Evolutionary conservation across 1,140 invertebrate species (phyloP), one percentile per base, ranked within the genome.

Genomic region (Leguminivora glycinivorella): DNA sequence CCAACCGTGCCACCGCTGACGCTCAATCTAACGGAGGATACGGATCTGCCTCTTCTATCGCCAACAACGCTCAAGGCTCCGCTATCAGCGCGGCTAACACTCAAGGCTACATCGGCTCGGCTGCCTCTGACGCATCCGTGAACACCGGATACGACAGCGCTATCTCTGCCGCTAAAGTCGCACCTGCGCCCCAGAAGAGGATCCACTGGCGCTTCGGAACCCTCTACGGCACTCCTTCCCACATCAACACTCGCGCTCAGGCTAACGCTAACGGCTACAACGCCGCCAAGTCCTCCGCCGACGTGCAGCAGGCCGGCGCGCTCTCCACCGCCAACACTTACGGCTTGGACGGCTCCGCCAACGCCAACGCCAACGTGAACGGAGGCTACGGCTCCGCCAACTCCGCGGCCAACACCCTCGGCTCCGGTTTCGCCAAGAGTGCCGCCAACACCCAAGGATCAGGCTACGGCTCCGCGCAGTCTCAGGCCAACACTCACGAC

Each of bases 171-270:
- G 80, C 78, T 60, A 84, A 82, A 52, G 69, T 79, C 14, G 47
- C 52, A 72, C 63, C 38, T 17, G 25, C 4, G 6, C 58, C 58
- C 6, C 58, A 75, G 10, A 75, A 80, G 26, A 72, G 78, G 52
- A 80, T 82, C 69, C 69, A 71, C 52, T 89, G 87, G 87, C 81
- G 78, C 34, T 86, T 89, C 73, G 85, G 85, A 26, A 87, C 83
- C 6, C 47, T 74, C 2, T 88, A 84, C 69, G 76, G 80, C 19
- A 47, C 52, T 14, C 78, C 79, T 58, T 70, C 60, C n/a, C 26
- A 26, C 22, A 22, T 25, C 7, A 31, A 52, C 29, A 56, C 69
- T 60, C 26, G 25, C n/a, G 52, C 69, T 31, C 26, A 70, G 25
- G 69, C 56, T 6, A 24, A 60, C 56, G 31, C 56, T 34, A 56